phyloP scores from a whole-genome alignment of 2,797 vertebrate species.

The Chelmon rostratus region DNA sequence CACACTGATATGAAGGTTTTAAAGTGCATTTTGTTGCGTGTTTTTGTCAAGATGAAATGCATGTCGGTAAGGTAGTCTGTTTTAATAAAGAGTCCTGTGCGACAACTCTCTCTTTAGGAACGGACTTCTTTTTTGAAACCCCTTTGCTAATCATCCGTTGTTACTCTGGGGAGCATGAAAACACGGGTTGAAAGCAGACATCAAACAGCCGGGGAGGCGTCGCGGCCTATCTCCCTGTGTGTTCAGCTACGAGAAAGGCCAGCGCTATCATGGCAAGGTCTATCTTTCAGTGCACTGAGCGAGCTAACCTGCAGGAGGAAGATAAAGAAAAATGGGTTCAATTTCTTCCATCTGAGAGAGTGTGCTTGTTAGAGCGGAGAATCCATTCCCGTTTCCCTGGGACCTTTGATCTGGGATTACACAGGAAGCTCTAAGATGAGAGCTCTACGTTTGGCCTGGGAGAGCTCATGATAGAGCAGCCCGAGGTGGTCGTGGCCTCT shows the following conservation, averaged over 20 bases:
- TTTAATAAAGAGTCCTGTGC: conserved; percentile 32
- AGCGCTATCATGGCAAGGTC: conserved; percentile 68
- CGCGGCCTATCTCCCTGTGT: conserved; percentile 59
- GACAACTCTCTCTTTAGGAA: conserved; percentile 37
- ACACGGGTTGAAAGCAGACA: conserved; percentile 73
- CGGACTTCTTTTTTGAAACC: background rate
- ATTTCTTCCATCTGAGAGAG: conserved; percentile 80
- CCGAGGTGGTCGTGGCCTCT: conserved; percentile 76
- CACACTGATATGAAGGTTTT: background rate
- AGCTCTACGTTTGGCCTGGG: conserved; percentile 71
- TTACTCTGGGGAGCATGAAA: conserved; percentile 61
- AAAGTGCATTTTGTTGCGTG: background rate
- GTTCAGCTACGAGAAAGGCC: conserved; percentile 66
- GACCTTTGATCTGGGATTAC: conserved; percentile 87
- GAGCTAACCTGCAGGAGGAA: conserved; percentile 80
- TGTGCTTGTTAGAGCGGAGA: conserved; percentile 82
- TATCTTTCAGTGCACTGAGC: conserved; percentile 70
- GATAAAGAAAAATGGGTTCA: conserved; percentile 84
- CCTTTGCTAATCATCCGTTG: conserved; percentile 61
- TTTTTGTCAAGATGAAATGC: conserved; percentile 27
- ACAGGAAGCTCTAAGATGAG: conserved; percentile 76
- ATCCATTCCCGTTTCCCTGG: conserved; percentile 78
- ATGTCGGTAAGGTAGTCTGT: conserved; percentile 10
- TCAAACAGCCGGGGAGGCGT: conserved; percentile 65
- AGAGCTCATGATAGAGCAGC: conserved; percentile 75